Base-by-base conservation (phyloP, 2,888 invertebrate species). In the Drosophila bunnanda region DNA sequence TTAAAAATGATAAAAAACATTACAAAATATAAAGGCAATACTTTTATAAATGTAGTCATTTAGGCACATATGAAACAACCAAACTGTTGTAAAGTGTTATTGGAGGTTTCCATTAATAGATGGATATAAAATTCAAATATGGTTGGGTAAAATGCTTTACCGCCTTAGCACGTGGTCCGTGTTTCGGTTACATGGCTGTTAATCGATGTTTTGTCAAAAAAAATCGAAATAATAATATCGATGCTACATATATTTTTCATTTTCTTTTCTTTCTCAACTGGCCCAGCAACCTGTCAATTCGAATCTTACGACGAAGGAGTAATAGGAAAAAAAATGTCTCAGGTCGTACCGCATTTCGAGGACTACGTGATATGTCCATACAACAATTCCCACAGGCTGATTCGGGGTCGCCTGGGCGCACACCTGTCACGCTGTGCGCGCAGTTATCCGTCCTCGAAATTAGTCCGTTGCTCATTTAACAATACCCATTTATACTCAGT, bases 371-470 rank as follows among this genome's bases (percentile, higher is more conserved):
- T 92, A 0, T 95, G 95, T 68, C 95, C 95, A 0, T 95, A 94
- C 87, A 93, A 94, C 72, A 84, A 80, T 30, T 59, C 93, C 0
- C 95, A 95, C 68, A 92, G 92, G 10, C 91, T 95, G 1, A 91
- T 93, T 7, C 92, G 93, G 4, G 93, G 92, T 20, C 86, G 94
- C 0, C 92, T 95, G 90, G 93, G 93, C 34, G 80, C 91, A 0
- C 95, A 95, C 71, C 77, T 95, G 0, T 92, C 93, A n/a, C 94
- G 94, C 75, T 95, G 95, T 66, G 85, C 93, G 0, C 92, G 93
- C 15, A 93, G 93, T 43, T 86, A 94, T 71, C 92, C 92, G 0
- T 90, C 93, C 20, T 81, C 90, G 0, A 91, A 92, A 30, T 64
- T 90, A 0, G 78, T 86, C 0, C 92, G 92, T 7, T 95, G 95